phyloP scores from a whole-genome alignment of 2,797 vertebrate genomes.

The Parauchenoglanis ngamensis region DNA sequence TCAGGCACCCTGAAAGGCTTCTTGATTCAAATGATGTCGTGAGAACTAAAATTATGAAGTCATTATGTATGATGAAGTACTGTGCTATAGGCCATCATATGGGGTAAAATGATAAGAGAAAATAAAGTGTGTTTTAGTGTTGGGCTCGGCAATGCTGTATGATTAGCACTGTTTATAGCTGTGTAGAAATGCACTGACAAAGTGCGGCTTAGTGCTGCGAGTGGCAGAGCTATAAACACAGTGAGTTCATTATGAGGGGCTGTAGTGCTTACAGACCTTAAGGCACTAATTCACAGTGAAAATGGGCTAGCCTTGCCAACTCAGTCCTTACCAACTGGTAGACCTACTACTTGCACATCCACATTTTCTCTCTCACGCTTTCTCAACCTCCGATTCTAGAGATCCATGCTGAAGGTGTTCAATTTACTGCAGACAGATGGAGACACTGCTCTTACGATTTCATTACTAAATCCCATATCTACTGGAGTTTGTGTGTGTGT shows the following conservation, averaged over 20 bases:
- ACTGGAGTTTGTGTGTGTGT: slow-evolving; percentile 38
- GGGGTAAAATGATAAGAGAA: not conserved
- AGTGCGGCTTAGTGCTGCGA: slow-evolving; percentile 33
- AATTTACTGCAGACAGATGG: slow-evolving; percentile 75
- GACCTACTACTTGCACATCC: slow-evolving; percentile 29
- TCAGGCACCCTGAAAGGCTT: not conserved
- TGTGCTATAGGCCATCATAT: slow-evolving; percentile 11
- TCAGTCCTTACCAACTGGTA: slow-evolving; percentile 23
- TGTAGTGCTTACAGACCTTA: slow-evolving; percentile 39
- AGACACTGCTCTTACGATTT: slow-evolving; percentile 74
- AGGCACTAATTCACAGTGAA: slow-evolving; percentile 40
- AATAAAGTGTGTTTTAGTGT: slow-evolving; percentile 20
- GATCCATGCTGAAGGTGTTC: slow-evolving; percentile 71
- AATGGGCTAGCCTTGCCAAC: slow-evolving; percentile 12
- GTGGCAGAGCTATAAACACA: slow-evolving; percentile 33
- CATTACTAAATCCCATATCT: slow-evolving; percentile 73
- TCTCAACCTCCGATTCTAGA: slow-evolving; percentile 62
- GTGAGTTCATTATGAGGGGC: slow-evolving; percentile 40
- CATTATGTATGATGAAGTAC: slow-evolving; percentile 6
- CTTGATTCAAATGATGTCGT: slow-evolving; percentile 2
- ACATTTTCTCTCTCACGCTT: not conserved
- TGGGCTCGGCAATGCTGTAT: not conserved
- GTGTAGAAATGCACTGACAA: slow-evolving; percentile 22
- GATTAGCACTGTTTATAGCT: slow-evolving; percentile 30
- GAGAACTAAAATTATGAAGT: slow-evolving; percentile 1